Conservation (phyloP, 2,797 vertebrate genomes). For the Eulemur rubriventer region DNA sequence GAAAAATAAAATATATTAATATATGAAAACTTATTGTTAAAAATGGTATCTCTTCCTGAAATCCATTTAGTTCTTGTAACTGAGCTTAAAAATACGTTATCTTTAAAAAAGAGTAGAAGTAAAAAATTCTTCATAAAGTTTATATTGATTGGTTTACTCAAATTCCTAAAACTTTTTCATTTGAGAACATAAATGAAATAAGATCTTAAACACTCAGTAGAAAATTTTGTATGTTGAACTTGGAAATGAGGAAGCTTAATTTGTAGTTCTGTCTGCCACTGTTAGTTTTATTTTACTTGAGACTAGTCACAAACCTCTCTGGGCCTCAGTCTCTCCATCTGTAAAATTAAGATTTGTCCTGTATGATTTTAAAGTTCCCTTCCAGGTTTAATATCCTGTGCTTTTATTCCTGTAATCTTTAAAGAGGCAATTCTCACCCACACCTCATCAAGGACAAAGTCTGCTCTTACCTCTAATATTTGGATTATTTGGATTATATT, state of each 20-base stretch:
- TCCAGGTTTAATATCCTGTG: background rate
- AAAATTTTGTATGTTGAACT: background rate
- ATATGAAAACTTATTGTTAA: constrained; percentile 37
- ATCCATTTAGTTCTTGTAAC: background rate
- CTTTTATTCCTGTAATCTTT: background rate
- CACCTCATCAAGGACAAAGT: background rate
- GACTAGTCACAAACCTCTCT: background rate
- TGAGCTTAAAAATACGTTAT: constrained; percentile 10
- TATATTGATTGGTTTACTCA: background rate
- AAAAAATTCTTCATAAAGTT: background rate
- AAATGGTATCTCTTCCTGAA: background rate
- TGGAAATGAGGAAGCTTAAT: background rate
- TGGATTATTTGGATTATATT: too few species aligned
- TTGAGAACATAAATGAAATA: constrained; percentile 16
- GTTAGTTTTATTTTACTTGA: constrained; percentile 26
- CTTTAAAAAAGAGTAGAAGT: constrained; percentile 44
- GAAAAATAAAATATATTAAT: constrained; percentile 25
- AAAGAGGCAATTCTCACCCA: background rate
- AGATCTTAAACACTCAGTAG: background rate
- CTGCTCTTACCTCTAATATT: background rate
- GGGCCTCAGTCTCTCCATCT: background rate
- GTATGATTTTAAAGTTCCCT: background rate
- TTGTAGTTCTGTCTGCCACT: background rate
- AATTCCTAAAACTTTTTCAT: constrained; percentile 24
- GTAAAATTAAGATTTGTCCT: background rate